These are phyloP conservation scores for Machimus atricapillus DNA, from an alignment of 2,888 invertebrate species.

Conservation along the genomic window DNA sequence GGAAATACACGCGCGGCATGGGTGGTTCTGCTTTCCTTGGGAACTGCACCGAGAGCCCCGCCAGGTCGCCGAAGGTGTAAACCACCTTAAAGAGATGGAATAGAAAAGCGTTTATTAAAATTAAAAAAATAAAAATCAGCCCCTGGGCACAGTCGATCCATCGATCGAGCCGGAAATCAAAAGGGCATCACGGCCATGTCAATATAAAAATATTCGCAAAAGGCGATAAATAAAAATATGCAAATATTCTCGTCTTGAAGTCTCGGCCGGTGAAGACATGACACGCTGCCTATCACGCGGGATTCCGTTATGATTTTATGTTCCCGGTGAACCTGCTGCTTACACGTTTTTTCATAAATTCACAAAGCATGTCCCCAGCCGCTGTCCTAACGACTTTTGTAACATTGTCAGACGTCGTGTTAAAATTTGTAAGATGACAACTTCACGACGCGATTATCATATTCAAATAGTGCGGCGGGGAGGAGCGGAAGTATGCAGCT, in stretches of 20 bases:
- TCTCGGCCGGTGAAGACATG: background rate
- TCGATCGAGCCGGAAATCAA: background rate
- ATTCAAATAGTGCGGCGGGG: conserved; percentile 50
- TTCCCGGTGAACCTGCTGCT: background rate
- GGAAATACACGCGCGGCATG: background rate
- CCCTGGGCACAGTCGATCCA: background rate
- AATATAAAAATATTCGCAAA: background rate
- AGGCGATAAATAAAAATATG: background rate
- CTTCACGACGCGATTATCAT: conserved; percentile 54
- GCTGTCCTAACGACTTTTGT: conserved; percentile 25
- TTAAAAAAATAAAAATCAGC: background rate
- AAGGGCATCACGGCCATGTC: background rate
- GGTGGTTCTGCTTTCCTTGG: conserved; percentile 11
- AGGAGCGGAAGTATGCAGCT: conserved; percentile 41
- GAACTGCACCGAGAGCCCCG: background rate
- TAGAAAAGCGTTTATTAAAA: background rate
- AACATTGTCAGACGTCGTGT: conserved; percentile 52
- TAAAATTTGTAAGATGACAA: conserved; percentile 54
- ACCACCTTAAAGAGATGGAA: background rate
- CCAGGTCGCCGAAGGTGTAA: background rate
- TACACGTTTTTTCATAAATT: conserved; percentile 1
- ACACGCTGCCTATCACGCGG: background rate
- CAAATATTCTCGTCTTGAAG: background rate
- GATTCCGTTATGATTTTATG: conserved; percentile 15
- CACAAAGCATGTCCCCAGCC: background rate